phyloP scores from a whole-genome alignment of 2,797 vertebrate species.

The Acanthurus leucopareius region DNA sequence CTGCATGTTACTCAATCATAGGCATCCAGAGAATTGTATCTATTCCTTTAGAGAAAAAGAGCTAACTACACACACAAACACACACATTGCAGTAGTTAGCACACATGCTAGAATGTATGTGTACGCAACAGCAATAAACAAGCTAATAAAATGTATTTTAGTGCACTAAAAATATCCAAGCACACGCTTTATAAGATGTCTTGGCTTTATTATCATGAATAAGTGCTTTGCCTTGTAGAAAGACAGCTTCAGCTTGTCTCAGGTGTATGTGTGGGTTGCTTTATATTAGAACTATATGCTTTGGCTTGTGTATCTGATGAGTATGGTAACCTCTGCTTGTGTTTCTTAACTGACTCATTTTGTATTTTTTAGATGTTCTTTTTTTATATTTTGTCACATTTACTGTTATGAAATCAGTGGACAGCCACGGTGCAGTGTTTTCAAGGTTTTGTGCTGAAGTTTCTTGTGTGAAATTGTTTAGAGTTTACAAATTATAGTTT shows the following conservation, averaged over 20 bases:
- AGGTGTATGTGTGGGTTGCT: slow-evolving; percentile 30
- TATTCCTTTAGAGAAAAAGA: slow-evolving; percentile 48
- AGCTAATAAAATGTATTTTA: slow-evolving; percentile 64
- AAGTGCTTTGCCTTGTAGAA: slow-evolving; percentile 64
- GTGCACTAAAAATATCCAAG: slow-evolving; percentile 53
- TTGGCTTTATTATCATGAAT: slow-evolving; percentile 57
- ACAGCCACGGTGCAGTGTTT: slow-evolving; percentile 36
- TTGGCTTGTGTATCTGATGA: slow-evolving; percentile 46
- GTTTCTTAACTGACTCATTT: slow-evolving; percentile 50
- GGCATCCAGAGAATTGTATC: slow-evolving; percentile 46
- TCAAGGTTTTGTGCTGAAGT: slow-evolving; percentile 51
- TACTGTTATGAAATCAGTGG: slow-evolving; percentile 44
- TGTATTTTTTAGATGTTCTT: slow-evolving; percentile 26
- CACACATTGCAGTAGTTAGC: slow-evolving; percentile 50
- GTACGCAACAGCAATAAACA: slow-evolving; percentile 66
- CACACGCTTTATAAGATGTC: slow-evolving; percentile 68
- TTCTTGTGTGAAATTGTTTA: slow-evolving; percentile 40
- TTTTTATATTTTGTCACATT: slow-evolving; percentile 53
- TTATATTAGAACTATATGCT: slow-evolving; percentile 36
- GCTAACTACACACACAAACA: slow-evolving; percentile 34
- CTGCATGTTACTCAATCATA: slow-evolving; percentile 67
- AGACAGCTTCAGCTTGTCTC: slow-evolving; percentile 43
- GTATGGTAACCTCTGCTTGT: slow-evolving; percentile 30
- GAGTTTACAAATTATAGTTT: slow-evolving; percentile 21
- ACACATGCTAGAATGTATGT: slow-evolving; percentile 68